Evolutionary conservation across 2,797 vertebrate genomes (phyloP), one percentile per base, ranked within the genome.

Genomic region (Aselliscus stoliczkanus): DNA sequence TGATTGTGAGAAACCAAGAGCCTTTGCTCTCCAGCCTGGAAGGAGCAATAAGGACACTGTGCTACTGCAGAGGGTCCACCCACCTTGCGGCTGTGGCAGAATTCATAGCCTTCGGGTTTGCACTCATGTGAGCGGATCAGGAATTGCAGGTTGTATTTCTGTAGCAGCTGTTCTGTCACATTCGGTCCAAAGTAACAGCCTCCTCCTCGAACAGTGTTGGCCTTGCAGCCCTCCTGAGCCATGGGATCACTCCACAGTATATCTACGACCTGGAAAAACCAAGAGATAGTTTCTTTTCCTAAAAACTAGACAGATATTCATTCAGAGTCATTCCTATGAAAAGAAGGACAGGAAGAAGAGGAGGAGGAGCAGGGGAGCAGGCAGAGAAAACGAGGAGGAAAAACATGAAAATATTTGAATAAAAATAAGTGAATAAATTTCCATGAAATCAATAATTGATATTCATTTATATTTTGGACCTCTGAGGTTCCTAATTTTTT

Each of bases 131-230:
- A 99, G 21, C 99, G 99, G 97, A 99, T 99, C 93, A 99, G 98
- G 87, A 99, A 98, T 88, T 99, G 99, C 50, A 99, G 97, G 79
- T 97, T 98, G 98, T 99, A 98, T 93, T 98, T 99, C 65, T 97
- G 97, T 29, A 99, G 98, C 91, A 99, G 98, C 72, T 97, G 96
- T 50, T 98, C 97, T 0, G 99, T 99, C 97, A 99, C 98, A 0
- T 99, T 99, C 2, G 99, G 99, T 0, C 99, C 99, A 97, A 99
- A 99, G 97, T 99, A 99, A 97, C 99, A 99, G 65, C 99, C 99
- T 0, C 99, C 99, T 0, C 99, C 99, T 93, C 99, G 98, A 69
- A 99, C 98, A 0, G 98, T 98, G 39, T 99, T 99, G n/a, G 98
- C 98, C 72, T 98, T 97, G 96, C 99, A 99, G 96, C 99, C 99